These are phyloP conservation scores for Sarcophaga subvicina DNA, from an alignment of 2,888 invertebrate species.

Conservation along the genomic window DNA sequence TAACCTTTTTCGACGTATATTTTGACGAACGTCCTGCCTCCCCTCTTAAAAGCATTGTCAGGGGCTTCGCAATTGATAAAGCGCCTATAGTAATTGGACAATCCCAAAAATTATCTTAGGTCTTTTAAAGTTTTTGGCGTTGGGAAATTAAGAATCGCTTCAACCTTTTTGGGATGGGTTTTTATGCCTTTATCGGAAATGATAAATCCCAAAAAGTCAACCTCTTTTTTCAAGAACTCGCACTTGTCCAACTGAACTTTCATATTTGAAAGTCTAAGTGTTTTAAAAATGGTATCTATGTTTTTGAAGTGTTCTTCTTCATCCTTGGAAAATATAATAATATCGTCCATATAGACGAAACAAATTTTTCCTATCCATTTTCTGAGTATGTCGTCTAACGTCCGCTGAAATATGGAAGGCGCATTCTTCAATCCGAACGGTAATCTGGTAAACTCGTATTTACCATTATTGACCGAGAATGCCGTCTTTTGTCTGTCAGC, in stretches of 20 bases:
- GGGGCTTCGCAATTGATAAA: too few species aligned
- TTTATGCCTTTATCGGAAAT: neutral
- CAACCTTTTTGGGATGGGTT: neutral
- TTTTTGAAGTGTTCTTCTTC: conserved; percentile 9
- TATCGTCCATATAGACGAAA: conserved; percentile 46
- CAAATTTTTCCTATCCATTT: neutral
- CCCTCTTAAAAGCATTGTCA: too few species aligned
- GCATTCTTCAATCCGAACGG: too few species aligned
- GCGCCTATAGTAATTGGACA: neutral
- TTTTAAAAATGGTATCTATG: neutral
- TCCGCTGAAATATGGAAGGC: too few species aligned
- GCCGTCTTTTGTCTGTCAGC: neutral
- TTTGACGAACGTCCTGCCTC: too few species aligned
- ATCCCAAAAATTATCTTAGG: neutral
- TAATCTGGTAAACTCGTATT: too few species aligned
- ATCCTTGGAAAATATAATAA: conserved; percentile 27
- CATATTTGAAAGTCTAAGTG: neutral
- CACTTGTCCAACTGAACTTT: neutral
- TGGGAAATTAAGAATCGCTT: neutral
- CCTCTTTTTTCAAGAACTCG: conserved; percentile 1
- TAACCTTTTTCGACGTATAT: conserved; percentile 3
- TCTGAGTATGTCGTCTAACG: too few species aligned
- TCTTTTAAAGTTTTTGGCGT: neutral
- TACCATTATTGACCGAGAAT: neutral
- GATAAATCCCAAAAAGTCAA: neutral